phyloP scores from a whole-genome alignment of 2,113 vertebrate species.

The Lophotis ruficrista region DNA sequence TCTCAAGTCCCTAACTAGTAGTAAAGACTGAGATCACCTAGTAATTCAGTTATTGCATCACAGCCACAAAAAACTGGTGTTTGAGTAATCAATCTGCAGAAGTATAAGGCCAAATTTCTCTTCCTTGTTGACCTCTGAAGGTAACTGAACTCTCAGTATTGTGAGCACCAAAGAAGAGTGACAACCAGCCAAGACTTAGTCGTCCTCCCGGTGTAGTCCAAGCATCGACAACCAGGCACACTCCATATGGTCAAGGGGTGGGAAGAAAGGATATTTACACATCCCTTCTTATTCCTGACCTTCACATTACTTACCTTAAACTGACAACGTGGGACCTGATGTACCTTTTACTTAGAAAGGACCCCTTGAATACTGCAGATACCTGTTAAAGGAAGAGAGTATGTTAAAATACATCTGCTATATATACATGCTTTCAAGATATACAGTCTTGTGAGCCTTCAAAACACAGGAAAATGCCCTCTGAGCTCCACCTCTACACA shows the following conservation, averaged over 20 bases:
- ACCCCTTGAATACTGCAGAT: slow-evolving; percentile 61
- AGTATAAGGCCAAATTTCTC: not conserved
- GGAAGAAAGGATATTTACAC: not conserved
- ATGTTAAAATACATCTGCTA: not conserved
- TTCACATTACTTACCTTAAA: slow-evolving; percentile 67
- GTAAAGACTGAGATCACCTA: not conserved
- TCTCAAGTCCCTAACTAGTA: not conserved
- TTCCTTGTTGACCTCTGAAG: not conserved
- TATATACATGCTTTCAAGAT: not conserved
- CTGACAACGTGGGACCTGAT: slow-evolving; percentile 66
- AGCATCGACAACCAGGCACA: not conserved
- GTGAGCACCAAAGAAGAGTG: not conserved
- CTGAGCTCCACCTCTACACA: not conserved
- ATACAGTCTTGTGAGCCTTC: not conserved
- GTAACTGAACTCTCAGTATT: not conserved
- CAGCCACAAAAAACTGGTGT: not conserved
- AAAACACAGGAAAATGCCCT: not conserved
- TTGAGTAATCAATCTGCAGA: not conserved
- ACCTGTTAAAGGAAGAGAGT: slow-evolving; percentile 65
- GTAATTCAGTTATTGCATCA: not conserved
- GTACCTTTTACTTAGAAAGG: slow-evolving; percentile 64
- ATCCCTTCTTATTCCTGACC: not conserved
- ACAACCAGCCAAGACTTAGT: not conserved
- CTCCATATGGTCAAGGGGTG: not conserved
- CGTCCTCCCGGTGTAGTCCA: not conserved